Conservation (phyloP, 2,797 vertebrate genomes). For the Pampus argenteus region DNA sequence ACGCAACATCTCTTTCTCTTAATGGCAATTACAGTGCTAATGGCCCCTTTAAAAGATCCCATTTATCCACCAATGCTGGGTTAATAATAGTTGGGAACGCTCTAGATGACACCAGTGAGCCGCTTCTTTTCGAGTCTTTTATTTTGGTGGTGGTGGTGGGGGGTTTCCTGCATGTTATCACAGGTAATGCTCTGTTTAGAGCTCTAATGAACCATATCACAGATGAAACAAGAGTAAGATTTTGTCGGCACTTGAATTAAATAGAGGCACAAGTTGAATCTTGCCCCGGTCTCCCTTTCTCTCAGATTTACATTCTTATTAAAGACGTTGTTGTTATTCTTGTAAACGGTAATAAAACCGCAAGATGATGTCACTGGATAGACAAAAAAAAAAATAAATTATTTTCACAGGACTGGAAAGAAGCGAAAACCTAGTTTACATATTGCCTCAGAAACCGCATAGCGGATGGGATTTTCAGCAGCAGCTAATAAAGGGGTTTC, state of each 20-base stretch:
- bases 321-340: slow-evolving; percentile 51
- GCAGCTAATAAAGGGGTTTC: slow-evolving; percentile 69
- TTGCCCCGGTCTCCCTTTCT: slow-evolving; percentile 5
- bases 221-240: background rate
- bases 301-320: slow-evolving; percentile 53
- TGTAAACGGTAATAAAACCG: slow-evolving; percentile 52
- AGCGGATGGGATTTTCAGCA: slow-evolving; percentile 61
- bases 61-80: slow-evolving; percentile 40
- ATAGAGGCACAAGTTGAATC: slow-evolving; percentile 44
- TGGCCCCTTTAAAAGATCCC: slow-evolving; percentile 39
- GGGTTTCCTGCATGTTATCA: slow-evolving; percentile 24
- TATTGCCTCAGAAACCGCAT: slow-evolving; percentile 56
- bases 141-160: too few species aligned
- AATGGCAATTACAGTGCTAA: slow-evolving; percentile 64
- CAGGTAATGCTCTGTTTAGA: slow-evolving; percentile 34
- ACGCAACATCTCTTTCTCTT: slow-evolving; percentile 54
- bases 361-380: slow-evolving; percentile 68
- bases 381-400: slow-evolving; percentile 32
- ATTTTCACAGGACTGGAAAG: slow-evolving; percentile 50
- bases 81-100: slow-evolving; percentile 45
- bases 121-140: too few species aligned
- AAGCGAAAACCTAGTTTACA: slow-evolving; percentile 21
- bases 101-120: slow-evolving; percentile 36
- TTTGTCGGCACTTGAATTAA: slow-evolving; percentile 41
- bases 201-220: slow-evolving; percentile 7